phyloP scores from a whole-genome alignment of 2,797 vertebrate genomes.

The Microctenopoma steveboyesi region DNA sequence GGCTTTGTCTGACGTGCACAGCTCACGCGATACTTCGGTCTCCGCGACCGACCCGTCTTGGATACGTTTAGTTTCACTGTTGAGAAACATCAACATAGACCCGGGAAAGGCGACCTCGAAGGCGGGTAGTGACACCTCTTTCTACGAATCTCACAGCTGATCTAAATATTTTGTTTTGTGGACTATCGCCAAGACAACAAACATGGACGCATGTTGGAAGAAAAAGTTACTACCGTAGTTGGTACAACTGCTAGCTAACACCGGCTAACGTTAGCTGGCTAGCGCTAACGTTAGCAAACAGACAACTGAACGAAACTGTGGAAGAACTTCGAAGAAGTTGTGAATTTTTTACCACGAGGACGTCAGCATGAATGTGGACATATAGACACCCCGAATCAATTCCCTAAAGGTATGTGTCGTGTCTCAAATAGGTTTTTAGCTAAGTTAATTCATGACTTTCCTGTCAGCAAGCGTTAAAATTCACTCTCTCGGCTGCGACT shows the following conservation, averaged over 20 bases:
- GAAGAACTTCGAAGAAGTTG: conserved; percentile 63
- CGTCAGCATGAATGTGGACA: conserved; percentile 50
- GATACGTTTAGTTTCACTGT: conserved; percentile 67
- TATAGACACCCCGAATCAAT: conserved; percentile 32
- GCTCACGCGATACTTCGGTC: conserved; percentile 75
- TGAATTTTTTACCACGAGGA: conserved; percentile 40
- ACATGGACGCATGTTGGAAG: conserved; percentile 47
- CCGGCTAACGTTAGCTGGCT: conserved; percentile 71
- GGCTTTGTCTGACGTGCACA: conserved; percentile 29
- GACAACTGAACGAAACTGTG: conserved; percentile 61
- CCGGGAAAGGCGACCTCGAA: conserved; percentile 71
- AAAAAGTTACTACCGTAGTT: conserved; percentile 72
- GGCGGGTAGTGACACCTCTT: conserved; percentile 48
- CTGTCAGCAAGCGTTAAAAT: conserved; percentile 46
- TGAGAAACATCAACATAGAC: conserved; percentile 74
- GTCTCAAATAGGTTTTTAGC: not conserved
- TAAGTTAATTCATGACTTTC: conserved; percentile 32
- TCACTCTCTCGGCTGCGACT: conserved; percentile 61
- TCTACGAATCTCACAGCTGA: not conserved
- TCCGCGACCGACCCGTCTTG: conserved; percentile 62
- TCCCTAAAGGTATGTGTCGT: conserved; percentile 56
- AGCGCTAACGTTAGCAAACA: conserved; percentile 73
- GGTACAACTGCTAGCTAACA: conserved; percentile 58
- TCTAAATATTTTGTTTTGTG: not conserved
- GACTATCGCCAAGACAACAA: conserved; percentile 9